Evolutionary conservation across 1,140 invertebrate species (phyloP).

Genomic region (Venustaconcha ellipsiformis): DNA sequence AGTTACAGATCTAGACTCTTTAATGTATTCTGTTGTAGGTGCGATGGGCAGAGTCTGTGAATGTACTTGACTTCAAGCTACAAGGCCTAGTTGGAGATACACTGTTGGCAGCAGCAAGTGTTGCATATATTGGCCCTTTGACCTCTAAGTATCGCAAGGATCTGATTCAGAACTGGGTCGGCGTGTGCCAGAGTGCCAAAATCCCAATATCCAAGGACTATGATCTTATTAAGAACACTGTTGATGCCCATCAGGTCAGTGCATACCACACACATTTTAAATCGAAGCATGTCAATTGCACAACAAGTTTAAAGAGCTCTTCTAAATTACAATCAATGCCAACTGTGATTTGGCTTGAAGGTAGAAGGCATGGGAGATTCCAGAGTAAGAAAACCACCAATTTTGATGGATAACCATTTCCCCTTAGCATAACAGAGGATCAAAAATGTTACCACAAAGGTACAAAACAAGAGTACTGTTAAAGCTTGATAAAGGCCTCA

Average conservation of each 20-base stretch:
- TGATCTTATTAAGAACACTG: slow-evolving; percentile 80
- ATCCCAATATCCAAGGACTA: slow-evolving; percentile 68
- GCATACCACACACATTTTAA: background rate
- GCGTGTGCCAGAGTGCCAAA: slow-evolving; percentile 45
- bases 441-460: no score
- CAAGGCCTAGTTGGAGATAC: slow-evolving; percentile 65
- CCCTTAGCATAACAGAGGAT: no score
- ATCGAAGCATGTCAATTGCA: no score
- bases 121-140: slow-evolving; percentile 66
- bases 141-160: slow-evolving; percentile 60
- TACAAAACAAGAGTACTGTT: no score
- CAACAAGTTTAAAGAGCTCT: no score
- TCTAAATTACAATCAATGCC: no score
- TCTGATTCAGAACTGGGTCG: slow-evolving; percentile 54
- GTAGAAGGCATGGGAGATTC: no score
- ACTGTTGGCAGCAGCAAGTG: slow-evolving; percentile 61
- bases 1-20: background rate
- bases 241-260: slow-evolving; percentile 74
- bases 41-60: slow-evolving; percentile 82
- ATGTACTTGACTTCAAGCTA: slow-evolving; percentile 68
- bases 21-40: slow-evolving; percentile 67
- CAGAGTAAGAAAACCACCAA: no score
- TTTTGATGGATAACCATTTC: no score
- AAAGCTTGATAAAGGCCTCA: no score
- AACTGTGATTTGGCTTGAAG: no score